phyloP scores from a whole-genome alignment of 2,113 vertebrate species.

The Hemibates koningsi region DNA sequence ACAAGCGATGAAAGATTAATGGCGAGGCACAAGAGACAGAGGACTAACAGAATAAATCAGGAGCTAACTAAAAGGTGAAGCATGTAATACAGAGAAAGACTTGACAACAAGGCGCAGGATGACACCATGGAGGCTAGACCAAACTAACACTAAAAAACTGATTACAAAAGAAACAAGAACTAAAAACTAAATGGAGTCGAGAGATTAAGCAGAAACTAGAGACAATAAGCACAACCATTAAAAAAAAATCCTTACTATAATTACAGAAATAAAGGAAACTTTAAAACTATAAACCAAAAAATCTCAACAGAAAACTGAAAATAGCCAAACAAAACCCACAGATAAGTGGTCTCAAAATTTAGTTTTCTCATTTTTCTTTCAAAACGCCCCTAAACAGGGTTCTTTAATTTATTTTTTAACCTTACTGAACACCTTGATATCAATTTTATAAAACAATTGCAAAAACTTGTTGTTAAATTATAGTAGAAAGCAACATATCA shows the following conservation, averaged over 20 bases:
- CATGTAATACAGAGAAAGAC: not conserved
- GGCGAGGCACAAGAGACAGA: not conserved
- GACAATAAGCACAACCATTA: not conserved
- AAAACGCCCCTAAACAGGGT: fast-evolving
- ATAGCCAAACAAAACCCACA: not conserved
- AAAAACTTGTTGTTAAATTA: not conserved
- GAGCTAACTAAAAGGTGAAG: not conserved
- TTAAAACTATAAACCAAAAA: not conserved
- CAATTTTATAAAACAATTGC: not conserved
- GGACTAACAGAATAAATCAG: not conserved
- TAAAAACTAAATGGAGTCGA: not conserved
- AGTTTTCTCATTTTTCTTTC: not conserved
- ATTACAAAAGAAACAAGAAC: not conserved
- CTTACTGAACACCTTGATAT: not conserved
- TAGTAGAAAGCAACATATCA: not conserved
- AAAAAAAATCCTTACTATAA: not conserved
- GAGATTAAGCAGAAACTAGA: not conserved
- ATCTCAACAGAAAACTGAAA: not conserved
- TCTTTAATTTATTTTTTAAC: not conserved
- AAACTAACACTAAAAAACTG: not conserved
- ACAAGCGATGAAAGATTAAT: not conserved
- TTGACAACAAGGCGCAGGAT: not conserved
- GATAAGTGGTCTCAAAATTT: not conserved
- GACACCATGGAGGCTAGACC: not conserved
- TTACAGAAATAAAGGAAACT: not conserved